Evolutionary conservation across 2,888 invertebrate species (phyloP).

Genomic region (Sussaba pulchella): DNA sequence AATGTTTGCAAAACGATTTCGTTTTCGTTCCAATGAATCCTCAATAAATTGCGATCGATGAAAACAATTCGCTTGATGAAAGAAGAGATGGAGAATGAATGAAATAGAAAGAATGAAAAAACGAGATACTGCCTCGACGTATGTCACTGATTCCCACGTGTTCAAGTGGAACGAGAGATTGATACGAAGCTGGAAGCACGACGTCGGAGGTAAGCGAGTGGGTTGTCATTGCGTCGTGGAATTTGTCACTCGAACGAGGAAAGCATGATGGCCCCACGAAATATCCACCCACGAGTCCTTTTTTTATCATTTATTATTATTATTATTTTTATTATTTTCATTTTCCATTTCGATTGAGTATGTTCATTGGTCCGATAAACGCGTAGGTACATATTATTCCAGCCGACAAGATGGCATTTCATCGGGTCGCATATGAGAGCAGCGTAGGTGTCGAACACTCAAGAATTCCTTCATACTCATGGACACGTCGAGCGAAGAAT

Average conservation of each 20-base stretch:
- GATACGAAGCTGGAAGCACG: slow-evolving; percentile 1
- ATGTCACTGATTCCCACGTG: slow-evolving; percentile 18
- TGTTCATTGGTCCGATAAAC: not conserved
- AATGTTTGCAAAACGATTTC: too few species aligned
- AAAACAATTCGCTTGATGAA: too few species aligned
- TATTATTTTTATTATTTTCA: too few species aligned
- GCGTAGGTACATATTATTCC: slow-evolving; percentile 29
- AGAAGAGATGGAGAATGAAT: too few species aligned
- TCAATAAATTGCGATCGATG: too few species aligned
- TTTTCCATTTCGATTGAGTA: slow-evolving; percentile 44
- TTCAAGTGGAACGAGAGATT: slow-evolving; percentile 1
- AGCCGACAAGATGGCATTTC: slow-evolving; percentile 37
- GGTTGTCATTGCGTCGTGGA: slow-evolving; percentile 45
- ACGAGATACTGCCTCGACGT: not conserved
- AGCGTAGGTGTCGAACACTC: slow-evolving; percentile 63
- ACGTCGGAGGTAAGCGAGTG: slow-evolving; percentile 34
- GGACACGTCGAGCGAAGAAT: slow-evolving; percentile 16
- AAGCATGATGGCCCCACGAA: slow-evolving; percentile 47
- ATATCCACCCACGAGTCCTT: slow-evolving; percentile 59
- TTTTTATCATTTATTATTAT: too few species aligned
- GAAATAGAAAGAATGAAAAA: not conserved
- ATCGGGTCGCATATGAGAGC: slow-evolving; percentile 15
- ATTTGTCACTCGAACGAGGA: not conserved
- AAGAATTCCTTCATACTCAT: slow-evolving; percentile 32
- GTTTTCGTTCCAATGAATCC: too few species aligned